These are phyloP conservation scores for Ceryle rudis DNA, from an alignment of 2,797 vertebrate species.

Conservation along the genomic window DNA sequence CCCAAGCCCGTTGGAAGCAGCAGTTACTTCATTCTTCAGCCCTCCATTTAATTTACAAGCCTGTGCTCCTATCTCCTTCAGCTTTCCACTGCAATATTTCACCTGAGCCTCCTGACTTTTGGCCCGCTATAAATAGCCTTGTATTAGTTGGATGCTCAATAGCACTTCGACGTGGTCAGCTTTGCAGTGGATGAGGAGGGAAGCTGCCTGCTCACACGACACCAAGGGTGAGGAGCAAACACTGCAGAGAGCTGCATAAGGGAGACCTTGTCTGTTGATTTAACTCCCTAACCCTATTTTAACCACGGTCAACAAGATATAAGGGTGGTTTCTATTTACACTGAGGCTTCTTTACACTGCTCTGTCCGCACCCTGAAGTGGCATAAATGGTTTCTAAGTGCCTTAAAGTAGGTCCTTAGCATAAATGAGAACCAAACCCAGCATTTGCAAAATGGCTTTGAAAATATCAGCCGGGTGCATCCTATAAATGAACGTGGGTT, in stretches of 20 bases:
- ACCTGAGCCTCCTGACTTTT: not conserved
- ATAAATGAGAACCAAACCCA: not conserved
- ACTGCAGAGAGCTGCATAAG: not conserved
- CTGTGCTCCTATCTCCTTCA: not conserved
- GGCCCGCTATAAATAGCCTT: not conserved
- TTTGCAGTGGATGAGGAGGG: not conserved
- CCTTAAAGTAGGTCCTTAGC: conserved; percentile 53
- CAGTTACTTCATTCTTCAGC: not conserved
- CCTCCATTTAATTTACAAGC: not conserved
- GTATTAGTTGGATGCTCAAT: rapidly evolving
- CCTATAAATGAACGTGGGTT: conserved; percentile 51
- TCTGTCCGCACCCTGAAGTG: conserved; percentile 54
- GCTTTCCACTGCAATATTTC: not conserved
- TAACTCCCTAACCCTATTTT: conserved; percentile 40
- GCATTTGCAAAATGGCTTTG: not conserved
- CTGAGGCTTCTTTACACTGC: conserved; percentile 34
- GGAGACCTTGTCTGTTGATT: conserved; percentile 32
- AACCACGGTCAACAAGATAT: conserved; percentile 67
- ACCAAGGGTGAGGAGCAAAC: not conserved
- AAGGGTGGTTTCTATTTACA: conserved; percentile 52
- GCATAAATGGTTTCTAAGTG: conserved; percentile 62
- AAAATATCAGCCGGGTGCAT: not conserved
- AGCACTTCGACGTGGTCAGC: not conserved
- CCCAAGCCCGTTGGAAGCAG: not conserved
- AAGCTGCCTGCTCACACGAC: not conserved